Base-by-base conservation (phyloP, 2,113 vertebrate genomes). In the Rhinogobius similis region DNA sequence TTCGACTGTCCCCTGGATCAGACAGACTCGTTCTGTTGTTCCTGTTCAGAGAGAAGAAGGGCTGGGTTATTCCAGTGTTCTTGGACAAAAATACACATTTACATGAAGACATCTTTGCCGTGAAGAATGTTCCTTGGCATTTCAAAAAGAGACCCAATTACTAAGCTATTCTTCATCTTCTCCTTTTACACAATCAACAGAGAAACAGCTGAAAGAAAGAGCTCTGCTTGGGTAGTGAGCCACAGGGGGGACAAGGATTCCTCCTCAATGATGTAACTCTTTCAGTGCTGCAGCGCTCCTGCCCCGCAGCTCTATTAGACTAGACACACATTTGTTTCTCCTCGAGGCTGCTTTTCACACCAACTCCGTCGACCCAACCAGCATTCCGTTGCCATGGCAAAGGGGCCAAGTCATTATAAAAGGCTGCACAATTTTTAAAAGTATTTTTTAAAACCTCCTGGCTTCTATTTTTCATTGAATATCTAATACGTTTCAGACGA, bases 1-100 rank as follows among this genome's bases (percentile, higher is more conserved):
- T 94, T 99, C 98, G 23, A 98, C 96, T 67, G 97, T 99, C 91
- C 98, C 98, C 93, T 99, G 98, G 94, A 99, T 99, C 93, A 99
- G 95, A 92, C 97, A 98, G 81, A 99, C 97, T 36, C 97, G 92
- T 82, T 99, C 98, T 87, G 98, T 99, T 86, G 98, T 99, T 94
- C 98, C 97, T 99, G 89, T 48, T 77, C 68, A 18, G 74, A 91
- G 2, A 80, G 46, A 77, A 52, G 76, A 67, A 62, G 16, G 26
- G 43, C 80, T 66, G 20, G 14, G 82, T 62, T 73, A 70, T 46
- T 66, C 63, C 50, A 63, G 65, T 53, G 18, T 20, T n/a, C 62
- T 69, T 58, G 53, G 67, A 69, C 68, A 58, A 63, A 75, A 70
- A 48, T 76, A 63, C 67, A 72, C 63, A 84, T 78, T 61, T 65